Evolutionary conservation across 2,888 invertebrate genomes (phyloP).

Genomic region (Patella caerulea): DNA sequence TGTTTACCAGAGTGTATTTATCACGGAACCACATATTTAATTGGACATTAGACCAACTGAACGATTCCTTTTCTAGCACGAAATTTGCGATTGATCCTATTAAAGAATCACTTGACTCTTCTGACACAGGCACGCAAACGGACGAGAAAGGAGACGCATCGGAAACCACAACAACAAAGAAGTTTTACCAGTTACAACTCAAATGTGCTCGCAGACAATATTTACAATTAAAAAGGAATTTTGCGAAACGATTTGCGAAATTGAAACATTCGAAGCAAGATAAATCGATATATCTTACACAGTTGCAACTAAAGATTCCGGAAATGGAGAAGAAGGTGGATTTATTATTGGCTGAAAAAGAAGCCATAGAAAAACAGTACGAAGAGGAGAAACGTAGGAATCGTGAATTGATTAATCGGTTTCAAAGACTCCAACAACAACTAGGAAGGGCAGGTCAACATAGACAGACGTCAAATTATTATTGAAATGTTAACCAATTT

Average conservation of each 20-base stretch:
- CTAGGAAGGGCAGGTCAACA: conserved; percentile 19
- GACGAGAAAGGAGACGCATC: too few relatives aligned
- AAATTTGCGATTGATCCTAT: too few relatives aligned
- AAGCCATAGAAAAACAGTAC: conserved; percentile 23
- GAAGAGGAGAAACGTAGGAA: conserved; percentile 23
- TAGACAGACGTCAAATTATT: not conserved
- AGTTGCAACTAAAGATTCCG: conserved; percentile 22
- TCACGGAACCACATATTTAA: too few relatives aligned
- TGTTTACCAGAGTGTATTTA: too few relatives aligned
- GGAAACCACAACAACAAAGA: too few relatives aligned
- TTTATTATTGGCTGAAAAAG: conserved; percentile 16
- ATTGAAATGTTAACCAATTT: too few relatives aligned
- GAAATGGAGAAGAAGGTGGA: conserved; percentile 16
- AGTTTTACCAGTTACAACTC: not conserved
- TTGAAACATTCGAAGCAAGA: conserved; percentile 17
- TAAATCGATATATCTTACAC: conserved; percentile 8
- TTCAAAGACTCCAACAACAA: conserved; percentile 23
- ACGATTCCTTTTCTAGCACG: too few relatives aligned
- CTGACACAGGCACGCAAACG: too few relatives aligned
- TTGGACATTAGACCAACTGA: too few relatives aligned
- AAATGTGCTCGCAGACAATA: not conserved
- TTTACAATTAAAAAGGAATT: not conserved
- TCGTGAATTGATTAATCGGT: conserved; percentile 22
- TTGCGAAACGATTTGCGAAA: not conserved
- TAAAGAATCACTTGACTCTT: too few relatives aligned